A percentile compares a stretch with the other conserved stretches of the same genome.
These are phyloP conservation scores for Dione juno DNA, from an alignment of 2,888 invertebrate genomes.

Conservation along the genomic window DNA sequence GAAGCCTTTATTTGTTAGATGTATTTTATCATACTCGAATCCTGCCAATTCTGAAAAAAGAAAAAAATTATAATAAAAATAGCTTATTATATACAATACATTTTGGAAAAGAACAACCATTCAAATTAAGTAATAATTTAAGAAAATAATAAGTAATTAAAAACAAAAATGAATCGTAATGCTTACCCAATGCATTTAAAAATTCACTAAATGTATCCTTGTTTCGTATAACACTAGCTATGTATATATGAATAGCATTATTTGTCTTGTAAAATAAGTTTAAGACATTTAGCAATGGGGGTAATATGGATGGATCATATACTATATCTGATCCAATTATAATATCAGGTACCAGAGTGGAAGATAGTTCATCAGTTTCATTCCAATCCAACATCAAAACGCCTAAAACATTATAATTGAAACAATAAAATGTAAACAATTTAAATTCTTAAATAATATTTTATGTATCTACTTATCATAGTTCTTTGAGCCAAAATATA, in stretches of 20 bases:
- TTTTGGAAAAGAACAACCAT: no score
- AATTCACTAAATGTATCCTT: conserved; percentile 84
- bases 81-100: no score
- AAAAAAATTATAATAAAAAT: no score
- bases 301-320: conserved; percentile 71
- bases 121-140: no score
- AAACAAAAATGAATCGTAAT: conserved; percentile 14
- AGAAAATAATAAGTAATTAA: conserved; percentile 8
- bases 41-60: conserved; percentile 58
- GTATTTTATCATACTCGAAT: conserved; percentile 52
- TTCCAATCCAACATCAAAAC: conserved; percentile 69
- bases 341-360: conserved; percentile 62
- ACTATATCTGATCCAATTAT: conserved; percentile 76
- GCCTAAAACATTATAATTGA: conserved; percentile 55
- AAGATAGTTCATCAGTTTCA: conserved; percentile 52
- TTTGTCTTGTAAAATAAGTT: conserved; percentile 60
- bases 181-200: conserved; percentile 80
- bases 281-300: conserved; percentile 64
- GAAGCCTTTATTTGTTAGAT: conserved; percentile 48
- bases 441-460: background rate
- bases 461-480: background rate
- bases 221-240: conserved; percentile 84
- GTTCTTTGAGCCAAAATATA: background rate
- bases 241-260: conserved; percentile 60
- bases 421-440: background rate